Percentiles rank a stretch among this genome's conserved stretches.
Conservation (phyloP, 2,113 vertebrate genomes). For the Calidris pugnax region DNA sequence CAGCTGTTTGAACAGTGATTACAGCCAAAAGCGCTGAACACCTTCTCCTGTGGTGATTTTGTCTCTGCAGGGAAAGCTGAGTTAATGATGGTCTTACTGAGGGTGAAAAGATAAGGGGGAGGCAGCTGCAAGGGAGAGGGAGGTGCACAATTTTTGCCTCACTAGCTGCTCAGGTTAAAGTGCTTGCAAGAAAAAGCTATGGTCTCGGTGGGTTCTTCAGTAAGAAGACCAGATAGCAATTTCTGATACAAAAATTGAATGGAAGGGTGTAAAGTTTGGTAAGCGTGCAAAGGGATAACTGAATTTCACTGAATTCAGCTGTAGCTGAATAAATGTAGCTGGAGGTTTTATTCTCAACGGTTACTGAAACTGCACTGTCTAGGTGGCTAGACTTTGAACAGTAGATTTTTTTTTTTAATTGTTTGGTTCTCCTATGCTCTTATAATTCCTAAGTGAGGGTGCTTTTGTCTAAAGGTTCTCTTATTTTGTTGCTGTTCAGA, state of each 20-base stretch:
- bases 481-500: background rate
- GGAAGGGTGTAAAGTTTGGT: background rate
- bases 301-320: too few species aligned
- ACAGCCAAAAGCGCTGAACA: background rate
- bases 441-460: background rate
- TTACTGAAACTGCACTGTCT: background rate
- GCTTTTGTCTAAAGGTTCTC: background rate
- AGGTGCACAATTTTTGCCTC: background rate
- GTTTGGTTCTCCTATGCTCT: background rate
- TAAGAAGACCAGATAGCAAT: background rate
- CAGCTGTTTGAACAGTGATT: background rate
- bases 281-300: background rate
- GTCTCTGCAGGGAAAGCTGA: background rate
- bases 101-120: background rate
- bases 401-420: background rate
- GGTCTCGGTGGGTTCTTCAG: background rate
- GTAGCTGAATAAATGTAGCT: background rate
- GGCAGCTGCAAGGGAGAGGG: background rate
- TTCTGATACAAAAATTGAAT: background rate
- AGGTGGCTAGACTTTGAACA: background rate
- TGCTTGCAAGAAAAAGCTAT: background rate
- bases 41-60: background rate
- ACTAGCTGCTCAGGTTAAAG: background rate
- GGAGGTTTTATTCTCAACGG: background rate
- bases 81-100: background rate